Evolutionary conservation across 2,113 vertebrate species (phyloP).

Genomic region (Chlamydotis undulata): DNA sequence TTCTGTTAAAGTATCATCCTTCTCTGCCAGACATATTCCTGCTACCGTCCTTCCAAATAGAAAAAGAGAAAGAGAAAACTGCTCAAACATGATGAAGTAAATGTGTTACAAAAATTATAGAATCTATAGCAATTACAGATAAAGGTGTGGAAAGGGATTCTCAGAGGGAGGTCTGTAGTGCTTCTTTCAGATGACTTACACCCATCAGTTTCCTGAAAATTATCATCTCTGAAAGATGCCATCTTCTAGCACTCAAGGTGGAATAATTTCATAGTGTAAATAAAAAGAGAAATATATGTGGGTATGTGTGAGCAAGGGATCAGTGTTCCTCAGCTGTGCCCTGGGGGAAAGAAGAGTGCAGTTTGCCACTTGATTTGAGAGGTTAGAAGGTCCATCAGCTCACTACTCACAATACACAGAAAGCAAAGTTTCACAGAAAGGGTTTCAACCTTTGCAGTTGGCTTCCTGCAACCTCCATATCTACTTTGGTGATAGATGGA

Average conservation of each 20-base stretch:
- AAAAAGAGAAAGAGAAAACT: background rate
- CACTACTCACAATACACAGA: background rate
- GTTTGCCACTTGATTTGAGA: background rate
- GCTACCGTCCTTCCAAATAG: background rate
- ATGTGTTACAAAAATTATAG: background rate
- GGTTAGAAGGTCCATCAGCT: background rate
- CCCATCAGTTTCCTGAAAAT: background rate
- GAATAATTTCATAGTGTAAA: background rate
- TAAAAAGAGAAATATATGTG: background rate
- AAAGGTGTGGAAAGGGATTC: background rate
- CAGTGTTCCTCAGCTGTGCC: background rate
- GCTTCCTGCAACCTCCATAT: background rate
- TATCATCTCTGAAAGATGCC: background rate
- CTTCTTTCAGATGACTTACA: background rate
- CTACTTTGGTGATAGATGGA: background rate
- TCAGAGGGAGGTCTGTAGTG: background rate
- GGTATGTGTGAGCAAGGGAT: background rate
- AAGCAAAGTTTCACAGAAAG: background rate
- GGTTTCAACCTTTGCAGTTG: background rate
- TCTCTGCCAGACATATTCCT: conserved; percentile 41
- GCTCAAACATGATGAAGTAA: background rate
- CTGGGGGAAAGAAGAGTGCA: background rate
- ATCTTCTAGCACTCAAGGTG: background rate
- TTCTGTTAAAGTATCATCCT: conserved; percentile 52
- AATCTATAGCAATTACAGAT: background rate